Conservation (phyloP, 2,797 vertebrate species). For the Mus spretus region DNA sequence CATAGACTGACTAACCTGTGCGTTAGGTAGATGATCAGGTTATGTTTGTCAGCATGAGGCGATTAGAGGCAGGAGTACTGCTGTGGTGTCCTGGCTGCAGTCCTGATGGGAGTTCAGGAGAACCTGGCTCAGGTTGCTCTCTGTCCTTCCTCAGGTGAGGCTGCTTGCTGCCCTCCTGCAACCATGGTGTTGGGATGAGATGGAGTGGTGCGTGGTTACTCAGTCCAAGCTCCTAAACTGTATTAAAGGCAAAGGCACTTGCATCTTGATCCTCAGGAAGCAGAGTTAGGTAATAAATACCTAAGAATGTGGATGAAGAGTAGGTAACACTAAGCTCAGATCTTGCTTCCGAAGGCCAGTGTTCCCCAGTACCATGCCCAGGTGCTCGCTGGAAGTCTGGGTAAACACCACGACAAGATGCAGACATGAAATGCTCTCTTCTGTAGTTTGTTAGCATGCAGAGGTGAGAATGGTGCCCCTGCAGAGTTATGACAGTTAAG, state of each 20-base stretch:
- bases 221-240: background rate
- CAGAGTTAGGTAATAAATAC: rapidly evolving
- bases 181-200: rapidly evolving
- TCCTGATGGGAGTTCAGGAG: too few species aligned
- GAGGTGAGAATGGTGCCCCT: background rate
- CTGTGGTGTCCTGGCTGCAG: rapidly evolving
- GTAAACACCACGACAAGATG: rapidly evolving
- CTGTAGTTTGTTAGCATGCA: rapidly evolving
- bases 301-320: rapidly evolving
- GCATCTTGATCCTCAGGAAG: too few species aligned
- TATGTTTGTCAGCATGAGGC: background rate
- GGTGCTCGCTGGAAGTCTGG: background rate
- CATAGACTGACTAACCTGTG: rapidly evolving
- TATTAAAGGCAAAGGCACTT: too few species aligned
- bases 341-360: background rate
- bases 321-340: rapidly evolving
- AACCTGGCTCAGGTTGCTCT: too few species aligned
- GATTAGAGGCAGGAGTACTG: background rate
- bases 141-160: background rate
- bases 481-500: background rate
- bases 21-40: too few species aligned
- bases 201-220: rapidly evolving
- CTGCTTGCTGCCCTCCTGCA: rapidly evolving
- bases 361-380: rapidly evolving
- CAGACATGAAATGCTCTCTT: background rate